Evolutionary conservation across 2,113 vertebrate genomes (phyloP).

Genomic region (Pelmatolapia mariae): DNA sequence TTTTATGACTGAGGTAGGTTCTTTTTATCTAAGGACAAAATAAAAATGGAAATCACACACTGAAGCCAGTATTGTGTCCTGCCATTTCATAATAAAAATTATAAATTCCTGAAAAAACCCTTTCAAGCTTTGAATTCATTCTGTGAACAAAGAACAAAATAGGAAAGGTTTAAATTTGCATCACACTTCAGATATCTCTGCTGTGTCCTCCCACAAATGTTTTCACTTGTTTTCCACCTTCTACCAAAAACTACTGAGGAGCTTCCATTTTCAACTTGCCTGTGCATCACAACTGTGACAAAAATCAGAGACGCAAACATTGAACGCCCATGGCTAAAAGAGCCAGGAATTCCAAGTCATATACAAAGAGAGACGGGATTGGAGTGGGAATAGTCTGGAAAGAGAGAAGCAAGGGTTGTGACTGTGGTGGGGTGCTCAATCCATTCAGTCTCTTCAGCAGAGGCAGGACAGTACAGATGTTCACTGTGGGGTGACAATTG

Average conservation of each 20-base stretch:
- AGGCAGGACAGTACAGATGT: conserved; percentile 45
- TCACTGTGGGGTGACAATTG: conserved; percentile 36
- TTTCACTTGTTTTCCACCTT: conserved; percentile 14
- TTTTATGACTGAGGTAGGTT: conserved; percentile 79
- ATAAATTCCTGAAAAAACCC: conserved; percentile 44
- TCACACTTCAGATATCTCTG: conserved; percentile 23
- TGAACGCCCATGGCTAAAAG: conserved; percentile 55
- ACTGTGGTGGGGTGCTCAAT: conserved; percentile 37
- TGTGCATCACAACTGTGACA: conserved; percentile 45
- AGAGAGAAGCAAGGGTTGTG: not conserved
- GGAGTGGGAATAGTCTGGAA: conserved; percentile 31
- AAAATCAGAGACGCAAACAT: conserved; percentile 28
- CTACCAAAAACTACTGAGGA: conserved; percentile 25
- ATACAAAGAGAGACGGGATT: conserved; percentile 50
- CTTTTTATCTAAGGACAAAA: conserved; percentile 64
- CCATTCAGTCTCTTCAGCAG: conserved; percentile 36
- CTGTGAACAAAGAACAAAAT: conserved; percentile 28
- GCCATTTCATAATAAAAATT: conserved; percentile 45
- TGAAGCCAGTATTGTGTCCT: conserved; percentile 34
- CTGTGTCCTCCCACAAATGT: not conserved
- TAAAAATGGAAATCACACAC: conserved; percentile 47
- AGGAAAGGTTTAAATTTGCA: conserved; percentile 36
- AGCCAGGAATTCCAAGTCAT: conserved; percentile 66
- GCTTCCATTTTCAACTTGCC: conserved; percentile 16
- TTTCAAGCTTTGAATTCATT: conserved; percentile 49